phyloP scores from a whole-genome alignment of 2,113 vertebrate species.

The Suricata suricatta region DNA sequence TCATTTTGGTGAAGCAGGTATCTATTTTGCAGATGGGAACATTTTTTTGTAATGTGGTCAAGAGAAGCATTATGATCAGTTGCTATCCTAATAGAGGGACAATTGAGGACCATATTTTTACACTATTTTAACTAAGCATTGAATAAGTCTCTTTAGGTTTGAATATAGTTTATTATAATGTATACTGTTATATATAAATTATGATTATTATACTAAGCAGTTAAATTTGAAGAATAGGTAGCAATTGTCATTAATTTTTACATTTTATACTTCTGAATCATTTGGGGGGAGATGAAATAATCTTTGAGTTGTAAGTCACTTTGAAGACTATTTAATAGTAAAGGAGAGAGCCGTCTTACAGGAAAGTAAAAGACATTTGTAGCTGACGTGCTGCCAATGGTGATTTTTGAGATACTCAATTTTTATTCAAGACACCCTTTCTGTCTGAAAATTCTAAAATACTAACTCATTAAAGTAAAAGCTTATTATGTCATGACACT shows the following conservation, averaged over 20 bases:
- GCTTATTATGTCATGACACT: not conserved
- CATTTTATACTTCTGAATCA: not conserved
- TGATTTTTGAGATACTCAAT: not conserved
- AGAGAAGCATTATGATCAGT: not conserved
- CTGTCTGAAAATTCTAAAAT: not conserved
- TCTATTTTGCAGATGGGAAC: not conserved
- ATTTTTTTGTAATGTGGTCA: not conserved
- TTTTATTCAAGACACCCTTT: not conserved
- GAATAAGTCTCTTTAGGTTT: not conserved
- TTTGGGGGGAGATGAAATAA: not conserved
- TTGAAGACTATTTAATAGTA: not conserved
- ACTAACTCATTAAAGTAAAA: constrained; percentile 11
- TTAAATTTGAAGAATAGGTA: not conserved
- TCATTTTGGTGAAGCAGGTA: not conserved
- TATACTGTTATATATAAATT: not conserved
- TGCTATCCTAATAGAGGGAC: not conserved
- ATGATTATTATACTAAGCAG: not conserved
- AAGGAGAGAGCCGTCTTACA: not conserved
- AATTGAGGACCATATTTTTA: not conserved
- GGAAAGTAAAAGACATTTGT: not conserved
- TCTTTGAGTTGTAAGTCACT: constrained; percentile 16
- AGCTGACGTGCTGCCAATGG: not conserved
- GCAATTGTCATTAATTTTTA: not conserved
- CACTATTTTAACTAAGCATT: not conserved
- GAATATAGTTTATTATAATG: not conserved